Percentiles rank a stretch among this genome's conserved stretches.
phyloP scores from a whole-genome alignment of 2,797 vertebrate genomes.

The Anomalospiza imberbis region DNA sequence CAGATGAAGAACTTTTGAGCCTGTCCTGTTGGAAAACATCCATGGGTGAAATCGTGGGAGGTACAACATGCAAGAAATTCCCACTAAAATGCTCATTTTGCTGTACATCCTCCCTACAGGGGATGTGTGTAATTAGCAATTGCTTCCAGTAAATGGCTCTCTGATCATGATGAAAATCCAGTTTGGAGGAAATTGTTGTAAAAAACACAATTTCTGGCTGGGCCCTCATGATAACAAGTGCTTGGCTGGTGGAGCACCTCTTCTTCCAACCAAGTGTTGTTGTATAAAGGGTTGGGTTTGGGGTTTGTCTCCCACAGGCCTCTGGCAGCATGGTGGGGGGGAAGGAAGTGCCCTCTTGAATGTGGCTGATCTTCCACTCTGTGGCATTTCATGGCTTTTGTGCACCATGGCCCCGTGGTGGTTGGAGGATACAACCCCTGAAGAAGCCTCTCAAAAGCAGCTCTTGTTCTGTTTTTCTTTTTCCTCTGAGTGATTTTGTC shows the following conservation, averaged over 20 bases:
- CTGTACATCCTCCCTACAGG: slow-evolving; percentile 18
- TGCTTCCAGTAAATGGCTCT: slow-evolving; percentile 39
- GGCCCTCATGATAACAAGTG: slow-evolving; percentile 9
- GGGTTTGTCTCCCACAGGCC: neutral
- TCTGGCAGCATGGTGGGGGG: neutral
- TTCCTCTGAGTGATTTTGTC: neutral
- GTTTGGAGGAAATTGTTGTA: slow-evolving; percentile 19
- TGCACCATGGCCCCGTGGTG: neutral
- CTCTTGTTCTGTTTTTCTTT: neutral
- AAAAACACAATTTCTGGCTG: slow-evolving; percentile 38
- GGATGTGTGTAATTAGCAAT: slow-evolving; percentile 23
- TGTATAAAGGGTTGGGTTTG: neutral
- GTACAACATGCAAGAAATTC: neutral
- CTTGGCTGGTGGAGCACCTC: neutral
- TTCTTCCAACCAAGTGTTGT: neutral
- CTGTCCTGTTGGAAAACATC: neutral
- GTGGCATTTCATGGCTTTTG: neutral
- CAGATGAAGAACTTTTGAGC: neutral
- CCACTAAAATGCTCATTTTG: neutral
- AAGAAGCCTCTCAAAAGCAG: neutral
- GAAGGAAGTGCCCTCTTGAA: neutral
- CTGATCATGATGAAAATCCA: slow-evolving; percentile 29
- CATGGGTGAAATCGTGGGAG: neutral
- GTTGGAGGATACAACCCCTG: neutral
- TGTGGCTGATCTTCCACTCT: neutral